Evolutionary conservation across 2,797 vertebrate species (phyloP), one percentile per base, ranked within the genome.

Genomic region (Acanthopagrus latus): DNA sequence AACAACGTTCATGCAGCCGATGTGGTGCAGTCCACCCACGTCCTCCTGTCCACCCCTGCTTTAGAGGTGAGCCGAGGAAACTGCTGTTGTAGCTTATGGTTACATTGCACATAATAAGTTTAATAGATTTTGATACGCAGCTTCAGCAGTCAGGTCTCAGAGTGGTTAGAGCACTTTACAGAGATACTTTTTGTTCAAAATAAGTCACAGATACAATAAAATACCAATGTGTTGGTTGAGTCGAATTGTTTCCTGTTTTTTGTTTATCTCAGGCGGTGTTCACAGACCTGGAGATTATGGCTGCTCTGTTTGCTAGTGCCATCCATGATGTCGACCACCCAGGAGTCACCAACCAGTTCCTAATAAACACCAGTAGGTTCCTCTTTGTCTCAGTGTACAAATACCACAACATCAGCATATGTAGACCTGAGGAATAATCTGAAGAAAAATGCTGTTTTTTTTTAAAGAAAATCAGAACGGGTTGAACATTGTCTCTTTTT

Each of bases 301-400:
- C 97, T 1, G 97, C 96, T 73, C 95, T 99, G 87, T 99, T 98
- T 0, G 97, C 97, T 25, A 96, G 96, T 0, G 97, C 97, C 82
- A 98, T 99, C 85, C 97, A 99, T 1, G 97, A 99, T 0, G 97
- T 98, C 0, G 97, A 99, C 84, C 98, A 98, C 67, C 98, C 97
- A 0, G 98, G 98, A 1, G 96, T 98, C 62, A 97, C 97, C 83
- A 99, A 98, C 92, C 97, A 98, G 93, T 99, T 98, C 84, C 95
- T 98, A 84, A 97, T 99, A 86, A 98, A 98, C 92, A 98, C 97
- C 82, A 97, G 97, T 99, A 93, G 84, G 96, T 88, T 72, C 12
- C 33, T 21, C 12, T 54, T 5, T 25, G 21, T 56, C 46, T 70
- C 52, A 75, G 18, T 54, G 3, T 38, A 57, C 46, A 65, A 16